These are phyloP conservation scores for Drosophila serrata DNA, from an alignment of 1,140 invertebrate genomes.

Conservation along the genomic window DNA sequence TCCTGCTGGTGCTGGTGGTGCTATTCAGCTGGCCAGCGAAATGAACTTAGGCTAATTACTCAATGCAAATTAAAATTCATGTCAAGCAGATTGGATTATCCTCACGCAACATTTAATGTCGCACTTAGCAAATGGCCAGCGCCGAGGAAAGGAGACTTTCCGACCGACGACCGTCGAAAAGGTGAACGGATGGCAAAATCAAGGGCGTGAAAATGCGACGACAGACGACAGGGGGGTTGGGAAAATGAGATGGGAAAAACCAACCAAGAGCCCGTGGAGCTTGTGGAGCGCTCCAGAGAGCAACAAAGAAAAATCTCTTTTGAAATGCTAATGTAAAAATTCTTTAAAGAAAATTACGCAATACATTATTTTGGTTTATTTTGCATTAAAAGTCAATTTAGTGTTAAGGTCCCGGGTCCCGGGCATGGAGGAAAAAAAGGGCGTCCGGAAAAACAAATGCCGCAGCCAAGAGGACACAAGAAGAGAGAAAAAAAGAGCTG, in stretches of 20 bases:
- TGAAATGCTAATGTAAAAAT: constrained; percentile 84
- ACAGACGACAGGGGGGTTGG: background rate
- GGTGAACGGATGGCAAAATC: constrained; percentile 40
- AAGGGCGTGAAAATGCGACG: constrained; percentile 61
- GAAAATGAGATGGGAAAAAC: constrained; percentile 43
- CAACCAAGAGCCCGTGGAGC: constrained; percentile 2
- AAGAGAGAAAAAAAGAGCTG: constrained; percentile 58
- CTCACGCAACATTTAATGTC: constrained; percentile 83
- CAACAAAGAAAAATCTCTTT: constrained; percentile 76
- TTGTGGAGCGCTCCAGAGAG: constrained; percentile 43
- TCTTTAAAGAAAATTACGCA: constrained; percentile 84
- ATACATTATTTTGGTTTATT: constrained; percentile 84
- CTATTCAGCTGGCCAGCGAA: constrained; percentile 57
- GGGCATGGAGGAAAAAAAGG: constrained; percentile 42
- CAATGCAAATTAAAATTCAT: constrained; percentile 84
- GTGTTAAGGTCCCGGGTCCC: constrained; percentile 65
- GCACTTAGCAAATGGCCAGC: constrained; percentile 66
- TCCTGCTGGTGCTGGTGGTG: background rate
- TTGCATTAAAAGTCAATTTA: constrained; percentile 84
- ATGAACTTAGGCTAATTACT: constrained; percentile 82
- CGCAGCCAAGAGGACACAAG: constrained; percentile 16
- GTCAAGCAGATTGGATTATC: constrained; percentile 84
- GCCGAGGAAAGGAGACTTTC: constrained; percentile 11
- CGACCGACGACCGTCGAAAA: constrained; percentile 7
- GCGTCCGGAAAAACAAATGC: constrained; percentile 56